Evolutionary conservation across 1,140 invertebrate genomes (phyloP), one percentile per base, ranked within the genome.

Genomic region (Drosophila pandora): DNA sequence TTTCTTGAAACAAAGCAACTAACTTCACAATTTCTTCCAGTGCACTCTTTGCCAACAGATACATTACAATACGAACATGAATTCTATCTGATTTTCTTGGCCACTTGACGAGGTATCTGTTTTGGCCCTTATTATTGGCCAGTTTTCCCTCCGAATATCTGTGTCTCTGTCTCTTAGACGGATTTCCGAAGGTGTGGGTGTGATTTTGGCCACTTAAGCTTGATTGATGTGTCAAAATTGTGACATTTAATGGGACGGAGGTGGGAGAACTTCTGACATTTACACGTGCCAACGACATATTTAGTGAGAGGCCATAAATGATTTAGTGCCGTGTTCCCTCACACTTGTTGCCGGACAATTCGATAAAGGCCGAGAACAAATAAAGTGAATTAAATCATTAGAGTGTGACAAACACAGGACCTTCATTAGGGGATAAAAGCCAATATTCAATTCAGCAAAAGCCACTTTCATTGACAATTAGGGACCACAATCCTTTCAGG

Each of bases 221-320:
- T 87, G 73, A 81, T 85, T 77, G 73, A 77, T 73, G 57, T 62
- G 64, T 83, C 59, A 72, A 77, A 83, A 70, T 55, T 60, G 76
- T 71, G 69, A 61, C 52, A 74, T 56, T 50, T 22, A 47, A 45
- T 48, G 45, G 28, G 7, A 3, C 30, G 6, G 12, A 23, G 55
- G 45, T 57, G 54, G 70, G 32, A 43, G 49, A 57, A 64, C 57
- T 37, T 30, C 28, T 70, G 59, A 64, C 49, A 76, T 47, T 81
- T 50, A 58, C 56, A 54, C 59, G 47, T 58, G 67, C 43, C 61
- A 57, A 43, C 23, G 21, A 56, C 39, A 45, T 61, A 41, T 62
- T 47, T 45, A 59, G 49, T 48, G 25, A 7, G 17, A 34, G 41
- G 43, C 32, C 48, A 41, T 76, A 76, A 69, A 69, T 61, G 62